Conservation (phyloP, 30 jellyfish, hydroid and myxozoan genomes). For the Turritopsis rubra region DNA sequence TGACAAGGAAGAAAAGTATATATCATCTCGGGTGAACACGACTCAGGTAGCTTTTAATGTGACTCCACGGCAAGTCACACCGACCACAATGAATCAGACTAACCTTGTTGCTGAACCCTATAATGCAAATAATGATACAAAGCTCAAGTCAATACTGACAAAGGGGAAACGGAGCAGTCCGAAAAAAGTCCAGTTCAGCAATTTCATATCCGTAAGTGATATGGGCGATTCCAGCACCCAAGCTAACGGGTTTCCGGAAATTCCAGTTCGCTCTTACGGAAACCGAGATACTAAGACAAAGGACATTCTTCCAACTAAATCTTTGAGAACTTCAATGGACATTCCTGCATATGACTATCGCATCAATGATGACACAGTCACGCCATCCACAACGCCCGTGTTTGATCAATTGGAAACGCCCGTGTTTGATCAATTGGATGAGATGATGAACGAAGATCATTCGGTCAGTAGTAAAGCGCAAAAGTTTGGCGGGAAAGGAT, state of each 20-base stretch:
- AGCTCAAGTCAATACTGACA: constrained; percentile 11
- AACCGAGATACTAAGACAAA: background rate
- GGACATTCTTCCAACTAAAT: background rate
- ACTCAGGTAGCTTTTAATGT: background rate
- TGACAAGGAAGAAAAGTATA: background rate
- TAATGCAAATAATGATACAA: background rate
- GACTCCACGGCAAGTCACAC: background rate
- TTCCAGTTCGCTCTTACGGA: background rate
- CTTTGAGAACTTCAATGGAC: background rate
- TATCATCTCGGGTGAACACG: background rate
- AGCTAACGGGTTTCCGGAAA: background rate
- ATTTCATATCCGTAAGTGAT: constrained; percentile 3
- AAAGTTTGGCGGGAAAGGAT: background rate
- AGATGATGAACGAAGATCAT: background rate
- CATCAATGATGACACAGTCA: background rate
- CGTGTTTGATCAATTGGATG: background rate
- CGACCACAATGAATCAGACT: background rate
- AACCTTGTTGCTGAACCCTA: background rate
- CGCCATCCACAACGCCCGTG: background rate
- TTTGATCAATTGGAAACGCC: background rate
- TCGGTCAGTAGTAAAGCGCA: background rate
- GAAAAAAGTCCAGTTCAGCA: constrained; percentile 15
- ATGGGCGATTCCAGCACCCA: background rate
- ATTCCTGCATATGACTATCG: background rate
- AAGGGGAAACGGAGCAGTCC: constrained; percentile 18